phyloP scores from a whole-genome alignment of 2,888 invertebrate genomes.

The Drosophila parthenogenetica region DNA sequence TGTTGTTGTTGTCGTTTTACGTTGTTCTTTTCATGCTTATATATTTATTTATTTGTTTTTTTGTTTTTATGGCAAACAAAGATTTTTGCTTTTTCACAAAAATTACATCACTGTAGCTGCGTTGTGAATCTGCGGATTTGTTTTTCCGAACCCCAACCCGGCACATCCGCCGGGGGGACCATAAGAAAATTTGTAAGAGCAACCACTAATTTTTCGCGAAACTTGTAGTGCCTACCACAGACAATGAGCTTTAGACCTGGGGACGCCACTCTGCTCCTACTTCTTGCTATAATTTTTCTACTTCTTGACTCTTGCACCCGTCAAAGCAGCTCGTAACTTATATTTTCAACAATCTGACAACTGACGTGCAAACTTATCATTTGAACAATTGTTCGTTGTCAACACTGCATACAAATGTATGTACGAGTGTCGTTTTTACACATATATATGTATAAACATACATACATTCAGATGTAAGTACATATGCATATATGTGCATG shows the following conservation, averaged over 20 bases:
- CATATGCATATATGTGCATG: conserved; percentile 26
- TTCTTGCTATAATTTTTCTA: conserved; percentile 9
- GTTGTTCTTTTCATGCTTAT: conserved; percentile 67
- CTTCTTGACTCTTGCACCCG: conserved; percentile 11
- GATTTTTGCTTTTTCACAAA: conserved; percentile 53
- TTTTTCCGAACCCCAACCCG: conserved; percentile 23
- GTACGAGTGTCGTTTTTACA: conserved; percentile 1
- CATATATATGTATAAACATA: conserved; percentile 5
- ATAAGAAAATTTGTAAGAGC: conserved; percentile 27
- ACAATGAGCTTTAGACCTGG: conserved; percentile 4
- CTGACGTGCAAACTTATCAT: conserved; percentile 51
- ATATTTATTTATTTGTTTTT: conserved; percentile 34
- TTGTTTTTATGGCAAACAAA: conserved; percentile 67
- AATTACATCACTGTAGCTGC: conserved; percentile 67
- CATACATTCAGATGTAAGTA: conserved; percentile 18
- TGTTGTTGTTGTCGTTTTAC: conserved; percentile 68
- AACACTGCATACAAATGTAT: conserved; percentile 46
- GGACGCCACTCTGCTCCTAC: conserved; percentile 9
- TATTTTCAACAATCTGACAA: conserved; percentile 42
- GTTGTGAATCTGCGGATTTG: conserved; percentile 31
- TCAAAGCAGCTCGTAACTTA: conserved; percentile 28
- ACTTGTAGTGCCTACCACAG: conserved; percentile 23
- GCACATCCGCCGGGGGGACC: conserved; percentile 34
- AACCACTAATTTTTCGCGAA: conserved; percentile 43
- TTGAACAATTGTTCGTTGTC: conserved; percentile 51